Percentiles rank a stretch among this genome's conserved stretches.
phyloP scores from a whole-genome alignment of 2,113 vertebrate species.

The Sporophila hypoxantha region DNA sequence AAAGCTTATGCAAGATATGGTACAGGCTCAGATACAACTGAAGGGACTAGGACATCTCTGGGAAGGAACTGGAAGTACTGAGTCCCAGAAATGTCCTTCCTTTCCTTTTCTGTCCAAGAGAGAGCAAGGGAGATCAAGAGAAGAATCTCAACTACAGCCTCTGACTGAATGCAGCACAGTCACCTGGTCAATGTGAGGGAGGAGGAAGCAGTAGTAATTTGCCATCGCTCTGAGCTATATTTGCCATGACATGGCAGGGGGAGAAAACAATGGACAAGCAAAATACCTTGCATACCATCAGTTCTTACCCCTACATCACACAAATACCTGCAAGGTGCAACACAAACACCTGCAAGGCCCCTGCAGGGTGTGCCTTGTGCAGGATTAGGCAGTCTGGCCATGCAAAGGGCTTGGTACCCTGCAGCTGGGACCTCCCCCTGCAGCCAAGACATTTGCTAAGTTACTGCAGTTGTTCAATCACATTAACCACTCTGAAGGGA shows the following conservation, averaged over 20 bases:
- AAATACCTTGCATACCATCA: background rate
- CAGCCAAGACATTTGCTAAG: background rate
- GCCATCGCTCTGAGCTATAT: background rate
- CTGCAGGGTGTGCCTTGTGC: background rate
- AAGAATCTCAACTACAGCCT: background rate
- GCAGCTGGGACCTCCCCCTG: background rate
- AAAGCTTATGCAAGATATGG: background rate
- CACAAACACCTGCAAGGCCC: background rate
- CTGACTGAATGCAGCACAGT: background rate
- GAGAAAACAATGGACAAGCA: background rate
- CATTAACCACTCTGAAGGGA: background rate
- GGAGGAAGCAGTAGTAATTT: background rate
- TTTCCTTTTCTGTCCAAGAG: background rate
- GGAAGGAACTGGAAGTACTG: background rate
- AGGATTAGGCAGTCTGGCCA: background rate
- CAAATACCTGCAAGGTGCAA: background rate
- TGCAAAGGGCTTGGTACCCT: background rate
- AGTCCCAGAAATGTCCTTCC: background rate
- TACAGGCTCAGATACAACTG: background rate
- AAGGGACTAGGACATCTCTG: background rate
- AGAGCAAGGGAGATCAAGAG: background rate
- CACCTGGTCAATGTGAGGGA: rapidly evolving
- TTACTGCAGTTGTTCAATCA: background rate
- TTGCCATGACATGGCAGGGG: background rate
- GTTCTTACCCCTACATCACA: background rate